phyloP scores from a whole-genome alignment of 2,888 invertebrate genomes.

The Oasisia sp. region DNA sequence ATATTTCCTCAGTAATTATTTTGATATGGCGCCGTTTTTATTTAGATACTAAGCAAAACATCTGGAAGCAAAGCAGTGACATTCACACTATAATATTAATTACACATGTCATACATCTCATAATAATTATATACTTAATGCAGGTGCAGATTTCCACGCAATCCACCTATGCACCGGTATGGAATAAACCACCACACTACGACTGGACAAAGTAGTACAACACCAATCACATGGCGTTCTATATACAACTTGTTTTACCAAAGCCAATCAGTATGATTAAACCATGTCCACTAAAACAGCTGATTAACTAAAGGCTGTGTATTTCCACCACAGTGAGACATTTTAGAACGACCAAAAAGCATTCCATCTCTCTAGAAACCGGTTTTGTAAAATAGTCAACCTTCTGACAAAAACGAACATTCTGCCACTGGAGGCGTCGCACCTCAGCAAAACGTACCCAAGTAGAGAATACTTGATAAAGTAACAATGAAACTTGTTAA shows the following conservation, averaged over 20 bases:
- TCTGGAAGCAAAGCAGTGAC: not conserved
- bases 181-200: not conserved
- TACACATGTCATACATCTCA: not conserved
- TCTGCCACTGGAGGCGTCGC: not conserved
- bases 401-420: not conserved
- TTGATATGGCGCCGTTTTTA: not conserved
- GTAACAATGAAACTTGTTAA: not conserved
- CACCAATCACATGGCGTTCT: not conserved
- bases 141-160: not conserved
- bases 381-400: not conserved
- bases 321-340: not conserved
- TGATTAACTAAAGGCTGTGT: not conserved
- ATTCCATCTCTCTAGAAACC: not conserved
- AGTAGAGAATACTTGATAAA: not conserved
- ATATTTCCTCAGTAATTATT: not conserved
- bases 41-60: constrained; percentile 12
- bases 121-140: not conserved
- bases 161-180: not conserved
- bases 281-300: not conserved
- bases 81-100: not conserved
- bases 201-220: not conserved
- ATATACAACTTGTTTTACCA: not conserved
- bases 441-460: not conserved
- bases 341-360: not conserved
- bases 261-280: not conserved